Base-by-base conservation (phyloP, 2,113 vertebrate species). In the Spermophilus dauricus region DNA sequence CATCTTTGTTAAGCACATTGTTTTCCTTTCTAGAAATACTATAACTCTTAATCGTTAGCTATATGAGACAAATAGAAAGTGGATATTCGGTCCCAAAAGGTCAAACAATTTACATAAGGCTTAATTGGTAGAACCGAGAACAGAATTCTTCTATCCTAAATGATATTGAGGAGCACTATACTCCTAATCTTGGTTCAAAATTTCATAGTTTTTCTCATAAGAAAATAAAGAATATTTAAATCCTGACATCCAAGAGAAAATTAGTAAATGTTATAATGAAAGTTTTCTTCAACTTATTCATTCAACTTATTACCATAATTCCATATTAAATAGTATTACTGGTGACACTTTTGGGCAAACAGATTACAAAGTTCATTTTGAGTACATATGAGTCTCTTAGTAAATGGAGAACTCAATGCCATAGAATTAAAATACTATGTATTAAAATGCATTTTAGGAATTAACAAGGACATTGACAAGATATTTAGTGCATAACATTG, bases 371-470 rank as follows among this genome's bases (percentile, higher is more conserved):
- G 26, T 61, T 48, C 45, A 20, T 37, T 56, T 83, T 84, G 32
- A 53, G 34, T 70, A 14, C 77, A 69, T 88, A n/a, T 18, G 37
- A 61, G 95, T 87, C 80, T 56, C 65, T 58, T 28, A 14, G 9
- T 92, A 22, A 91, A 61, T 72, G 6, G 72, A 80, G 39, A 76
- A 8, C 48, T 91, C 1, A 9, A 75, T 94, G 28, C 5, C 30
- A 32, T 72, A 75, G 56, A 53, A 48, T 87, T 58, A 63, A 89
- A 95, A 34, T 34, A 28, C 17, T 69, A 45, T 58, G 11, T 73
- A 83, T 86, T 87, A 72, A 67, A 92, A 94, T 92, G 53, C 5
- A 85, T 77, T 92, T 94, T 89, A 95, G 16, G 2, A 81, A 73
- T 83, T 82, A 92, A 56, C 61, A 78, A 61, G 2, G 85, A 51